These are phyloP conservation scores for Pangasius djambal DNA, from an alignment of 2,797 vertebrate species.

Conservation along the genomic window DNA sequence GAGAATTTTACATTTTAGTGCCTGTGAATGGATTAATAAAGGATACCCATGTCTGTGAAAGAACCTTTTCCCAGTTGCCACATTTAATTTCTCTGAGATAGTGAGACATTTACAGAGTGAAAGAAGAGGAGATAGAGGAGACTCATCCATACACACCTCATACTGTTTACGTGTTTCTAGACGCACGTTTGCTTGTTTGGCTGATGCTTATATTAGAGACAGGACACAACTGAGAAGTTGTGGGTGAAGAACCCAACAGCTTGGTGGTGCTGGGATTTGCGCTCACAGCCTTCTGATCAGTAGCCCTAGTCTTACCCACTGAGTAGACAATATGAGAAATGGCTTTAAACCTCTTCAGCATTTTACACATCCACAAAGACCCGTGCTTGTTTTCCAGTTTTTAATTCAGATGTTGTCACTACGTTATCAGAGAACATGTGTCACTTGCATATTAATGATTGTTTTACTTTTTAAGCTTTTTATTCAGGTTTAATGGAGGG, in stretches of 20 bases:
- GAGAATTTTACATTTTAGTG: background rate
- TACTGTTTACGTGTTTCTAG: too few relatives aligned
- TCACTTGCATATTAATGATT: background rate
- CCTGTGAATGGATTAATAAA: background rate
- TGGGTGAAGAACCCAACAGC: too few relatives aligned
- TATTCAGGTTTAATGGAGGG: background rate
- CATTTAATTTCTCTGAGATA: background rate
- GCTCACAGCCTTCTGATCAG: background rate
- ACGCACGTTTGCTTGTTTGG: too few relatives aligned
- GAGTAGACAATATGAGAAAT: background rate
- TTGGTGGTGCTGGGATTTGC: background rate
- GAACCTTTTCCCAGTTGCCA: background rate
- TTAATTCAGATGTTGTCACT: background rate
- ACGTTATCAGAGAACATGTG: background rate
- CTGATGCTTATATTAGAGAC: background rate
- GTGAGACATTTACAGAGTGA: background rate
- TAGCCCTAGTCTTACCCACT: background rate
- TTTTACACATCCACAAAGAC: background rate
- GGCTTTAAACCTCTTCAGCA: background rate
- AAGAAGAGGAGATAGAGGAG: background rate
- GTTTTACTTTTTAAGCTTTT: background rate
- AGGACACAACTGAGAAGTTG: background rate
- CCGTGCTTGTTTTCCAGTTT: background rate
- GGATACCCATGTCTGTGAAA: background rate
- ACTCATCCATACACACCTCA: too few relatives aligned